These are phyloP conservation scores for Hydrotaea cyrtoneurina DNA, from an alignment of 2,888 invertebrate species.

Conservation along the genomic window DNA sequence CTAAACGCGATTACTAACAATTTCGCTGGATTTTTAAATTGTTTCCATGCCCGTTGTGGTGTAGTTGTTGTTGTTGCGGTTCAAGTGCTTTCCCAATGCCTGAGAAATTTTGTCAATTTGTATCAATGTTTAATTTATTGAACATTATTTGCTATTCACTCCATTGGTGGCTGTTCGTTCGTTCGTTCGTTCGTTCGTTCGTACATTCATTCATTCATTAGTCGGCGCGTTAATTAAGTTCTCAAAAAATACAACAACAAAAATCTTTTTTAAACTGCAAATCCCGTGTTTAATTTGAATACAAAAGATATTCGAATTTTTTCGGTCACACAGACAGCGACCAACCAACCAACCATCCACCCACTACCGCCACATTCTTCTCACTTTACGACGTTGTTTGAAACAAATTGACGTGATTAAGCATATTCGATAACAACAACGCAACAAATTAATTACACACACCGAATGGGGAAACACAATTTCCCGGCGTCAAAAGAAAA, in stretches of 20 bases:
- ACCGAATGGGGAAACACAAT: neutral
- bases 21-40: too few species aligned
- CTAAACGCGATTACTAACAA: too few species aligned
- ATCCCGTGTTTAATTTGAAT: conserved; percentile 52
- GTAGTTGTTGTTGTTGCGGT: too few species aligned
- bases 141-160: conserved; percentile 22
- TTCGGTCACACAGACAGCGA: conserved; percentile 6
- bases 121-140: conserved; percentile 55
- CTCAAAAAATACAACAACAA: conserved; percentile 16
- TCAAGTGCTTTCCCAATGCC: neutral
- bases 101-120: conserved; percentile 62
- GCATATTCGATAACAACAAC: conserved; percentile 23
- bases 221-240: conserved; percentile 37
- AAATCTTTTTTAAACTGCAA: conserved; percentile 48
- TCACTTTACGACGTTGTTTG: conserved; percentile 56
- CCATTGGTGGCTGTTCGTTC: neutral
- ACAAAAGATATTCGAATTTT: conserved; percentile 38
- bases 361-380: conserved; percentile 49
- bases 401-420: conserved; percentile 58
- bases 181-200: conserved; percentile 45
- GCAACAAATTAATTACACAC: conserved; percentile 28
- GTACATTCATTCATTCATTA: conserved; percentile 36
- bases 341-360: too few species aligned
- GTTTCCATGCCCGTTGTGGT: too few species aligned
- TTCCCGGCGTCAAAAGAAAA: neutral